phyloP scores from a whole-genome alignment of 2,797 vertebrate genomes.

The Limosa lapponica region DNA sequence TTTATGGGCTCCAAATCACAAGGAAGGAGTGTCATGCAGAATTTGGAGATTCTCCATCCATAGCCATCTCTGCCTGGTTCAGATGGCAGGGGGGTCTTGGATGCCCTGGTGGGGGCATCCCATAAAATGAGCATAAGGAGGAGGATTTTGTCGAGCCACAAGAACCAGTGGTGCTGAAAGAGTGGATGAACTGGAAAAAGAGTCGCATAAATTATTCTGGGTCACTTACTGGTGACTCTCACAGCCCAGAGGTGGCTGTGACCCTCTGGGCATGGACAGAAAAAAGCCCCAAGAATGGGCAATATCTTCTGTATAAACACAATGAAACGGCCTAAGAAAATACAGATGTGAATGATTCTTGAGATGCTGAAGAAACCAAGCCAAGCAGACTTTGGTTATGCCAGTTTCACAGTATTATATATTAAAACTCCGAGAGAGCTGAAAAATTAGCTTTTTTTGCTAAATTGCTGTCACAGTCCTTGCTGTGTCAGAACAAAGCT shows the following conservation, averaged over 20 bases:
- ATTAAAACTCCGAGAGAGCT: accelerated
- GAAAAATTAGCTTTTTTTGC: background rate
- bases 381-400: accelerated
- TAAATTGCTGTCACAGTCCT: accelerated
- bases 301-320: accelerated
- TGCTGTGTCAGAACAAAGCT: background rate
- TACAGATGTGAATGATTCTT: accelerated
- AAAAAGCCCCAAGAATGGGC: background rate
- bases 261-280: accelerated
- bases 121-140: accelerated
- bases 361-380: accelerated
- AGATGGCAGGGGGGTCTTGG: accelerated
- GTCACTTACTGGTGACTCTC: background rate
- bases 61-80: accelerated
- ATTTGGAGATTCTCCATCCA: accelerated
- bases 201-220: accelerated
- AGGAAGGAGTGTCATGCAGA: accelerated
- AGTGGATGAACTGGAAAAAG: background rate
- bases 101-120: background rate
- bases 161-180: background rate
- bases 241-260: background rate
- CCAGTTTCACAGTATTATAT: accelerated
- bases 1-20: accelerated
- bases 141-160: accelerated
- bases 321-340: accelerated